A percentile compares a stretch with the other conserved stretches of the same genome.
These are phyloP conservation scores for Gnathonemus longibarbis DNA, from an alignment of 2,113 vertebrate species.

Conservation along the genomic window DNA sequence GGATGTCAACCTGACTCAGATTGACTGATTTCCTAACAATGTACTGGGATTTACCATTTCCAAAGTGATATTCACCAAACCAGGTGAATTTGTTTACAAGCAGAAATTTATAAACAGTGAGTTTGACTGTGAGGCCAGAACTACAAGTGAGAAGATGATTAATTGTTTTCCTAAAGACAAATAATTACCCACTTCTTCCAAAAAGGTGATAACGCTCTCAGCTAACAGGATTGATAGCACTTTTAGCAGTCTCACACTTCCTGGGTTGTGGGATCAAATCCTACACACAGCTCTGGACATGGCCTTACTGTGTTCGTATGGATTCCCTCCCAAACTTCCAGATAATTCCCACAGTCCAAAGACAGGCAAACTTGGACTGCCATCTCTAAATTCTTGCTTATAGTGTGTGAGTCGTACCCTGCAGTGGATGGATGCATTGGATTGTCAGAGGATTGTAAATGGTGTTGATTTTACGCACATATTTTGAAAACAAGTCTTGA, in stretches of 20 bases:
- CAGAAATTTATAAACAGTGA: not conserved
- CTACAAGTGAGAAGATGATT: not conserved
- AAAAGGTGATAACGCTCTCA: not conserved
- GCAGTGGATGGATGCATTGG: not conserved
- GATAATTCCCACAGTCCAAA: not conserved
- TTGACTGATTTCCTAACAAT: not conserved
- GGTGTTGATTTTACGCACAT: not conserved
- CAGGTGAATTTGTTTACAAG: not conserved
- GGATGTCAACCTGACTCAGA: not conserved
- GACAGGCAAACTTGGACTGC: not conserved
- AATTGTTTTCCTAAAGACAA: not conserved
- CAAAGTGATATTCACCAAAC: not conserved
- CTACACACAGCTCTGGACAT: not conserved
- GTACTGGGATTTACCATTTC: not conserved
- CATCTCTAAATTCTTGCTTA: not conserved
- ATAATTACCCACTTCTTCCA: not conserved
- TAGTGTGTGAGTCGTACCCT: not conserved
- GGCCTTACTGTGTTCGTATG: not conserved
- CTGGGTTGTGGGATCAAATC: not conserved
- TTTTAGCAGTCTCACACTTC: not conserved
- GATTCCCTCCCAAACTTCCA: not conserved
- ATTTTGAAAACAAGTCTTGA: not conserved
- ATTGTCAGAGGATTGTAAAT: not conserved
- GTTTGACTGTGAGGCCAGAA: not conserved
- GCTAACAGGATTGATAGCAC: not conserved